These are phyloP conservation scores for Phengaris alcon DNA, from an alignment of 2,888 invertebrate genomes.

Conservation along the genomic window DNA sequence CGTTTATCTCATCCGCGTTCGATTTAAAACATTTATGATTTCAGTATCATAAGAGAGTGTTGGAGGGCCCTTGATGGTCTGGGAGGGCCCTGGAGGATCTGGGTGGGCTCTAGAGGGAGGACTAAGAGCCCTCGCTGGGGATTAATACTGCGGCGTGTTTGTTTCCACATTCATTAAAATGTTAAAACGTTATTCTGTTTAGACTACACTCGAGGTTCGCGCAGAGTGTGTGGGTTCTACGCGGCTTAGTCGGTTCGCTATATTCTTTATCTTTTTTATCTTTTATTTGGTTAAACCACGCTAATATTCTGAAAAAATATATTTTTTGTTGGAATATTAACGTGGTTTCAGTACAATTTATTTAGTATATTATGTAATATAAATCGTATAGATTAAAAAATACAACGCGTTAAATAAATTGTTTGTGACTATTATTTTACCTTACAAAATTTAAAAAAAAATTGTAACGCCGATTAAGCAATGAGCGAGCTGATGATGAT, in stretches of 20 bases:
- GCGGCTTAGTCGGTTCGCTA: neutral
- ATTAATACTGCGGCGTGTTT: conserved; percentile 18
- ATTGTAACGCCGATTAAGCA: no score
- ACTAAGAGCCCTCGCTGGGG: neutral
- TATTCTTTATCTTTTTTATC: conserved; percentile 3
- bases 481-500: no score
- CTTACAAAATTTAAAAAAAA: no score
- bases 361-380: no score
- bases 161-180: conserved; percentile 24
- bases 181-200: conserved; percentile 23
- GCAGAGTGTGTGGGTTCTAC: neutral
- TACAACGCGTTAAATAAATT: no score
- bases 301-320: no score
- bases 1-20: neutral
- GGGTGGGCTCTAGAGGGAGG: neutral
- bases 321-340: neutral
- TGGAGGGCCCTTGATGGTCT: neutral
- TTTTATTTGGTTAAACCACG: neutral
- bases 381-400: no score
- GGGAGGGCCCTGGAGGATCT: no score
- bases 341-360: no score
- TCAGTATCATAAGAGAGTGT: neutral
- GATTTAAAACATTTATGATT: conserved; percentile 3
- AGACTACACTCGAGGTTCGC: conserved; percentile 2
- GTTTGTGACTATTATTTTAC: no score